A percentile compares a stretch with the other conserved stretches of the same genome.
These are phyloP conservation scores for Reticulitermes speratus DNA, from an alignment of 1,140 invertebrate genomes.

Conservation along the genomic window DNA sequence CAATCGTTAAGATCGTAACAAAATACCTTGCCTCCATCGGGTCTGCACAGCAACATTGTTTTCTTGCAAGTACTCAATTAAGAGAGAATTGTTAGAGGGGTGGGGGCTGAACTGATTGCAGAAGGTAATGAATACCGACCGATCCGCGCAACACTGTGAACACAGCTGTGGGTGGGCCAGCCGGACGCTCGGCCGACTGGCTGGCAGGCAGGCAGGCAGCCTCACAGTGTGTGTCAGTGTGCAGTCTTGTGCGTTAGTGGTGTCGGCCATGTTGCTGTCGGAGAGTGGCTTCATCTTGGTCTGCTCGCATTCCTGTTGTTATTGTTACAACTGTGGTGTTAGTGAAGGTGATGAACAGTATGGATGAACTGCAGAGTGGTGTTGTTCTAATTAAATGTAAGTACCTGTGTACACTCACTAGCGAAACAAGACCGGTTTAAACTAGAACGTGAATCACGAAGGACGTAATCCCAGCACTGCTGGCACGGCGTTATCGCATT, in stretches of 20 bases:
- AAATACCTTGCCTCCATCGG: too few relatives aligned
- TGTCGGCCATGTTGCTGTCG: constrained; percentile 18
- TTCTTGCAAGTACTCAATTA: too few relatives aligned
- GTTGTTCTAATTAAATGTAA: constrained; percentile 54
- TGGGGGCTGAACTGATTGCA: too few relatives aligned
- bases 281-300: neutral
- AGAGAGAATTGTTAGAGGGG: too few relatives aligned
- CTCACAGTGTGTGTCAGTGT: neutral
- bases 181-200: neutral
- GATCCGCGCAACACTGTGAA: too few relatives aligned
- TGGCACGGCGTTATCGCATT: too few relatives aligned
- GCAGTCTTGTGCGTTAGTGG: neutral
- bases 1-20: too few relatives aligned
- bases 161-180: too few relatives aligned
- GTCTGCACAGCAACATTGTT: too few relatives aligned
- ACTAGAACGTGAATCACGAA: too few relatives aligned
- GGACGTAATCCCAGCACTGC: too few relatives aligned
- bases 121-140: too few relatives aligned
- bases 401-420: constrained; percentile 36
- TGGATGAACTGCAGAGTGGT: constrained; percentile 51
- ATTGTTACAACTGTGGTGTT: constrained; percentile 23
- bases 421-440: neutral
- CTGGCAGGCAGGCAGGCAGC: neutral
- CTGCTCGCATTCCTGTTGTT: neutral
- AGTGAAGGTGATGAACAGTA: constrained; percentile 34